These are phyloP conservation scores for Eucriotettix oculatus DNA, from an alignment of 2,888 invertebrate species.

Conservation along the genomic window DNA sequence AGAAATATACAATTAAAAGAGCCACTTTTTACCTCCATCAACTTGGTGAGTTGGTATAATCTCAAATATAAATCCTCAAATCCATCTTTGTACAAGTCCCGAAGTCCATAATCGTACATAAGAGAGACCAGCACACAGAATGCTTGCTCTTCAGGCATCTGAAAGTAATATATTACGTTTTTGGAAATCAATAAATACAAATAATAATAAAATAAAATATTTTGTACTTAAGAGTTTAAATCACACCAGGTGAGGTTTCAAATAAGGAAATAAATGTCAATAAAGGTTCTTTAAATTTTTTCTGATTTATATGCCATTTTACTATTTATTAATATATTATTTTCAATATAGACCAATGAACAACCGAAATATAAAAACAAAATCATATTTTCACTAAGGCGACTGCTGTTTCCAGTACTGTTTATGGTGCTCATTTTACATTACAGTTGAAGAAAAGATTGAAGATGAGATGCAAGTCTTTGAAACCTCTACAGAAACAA, in stretches of 20 bases:
- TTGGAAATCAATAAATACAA: slow-evolving; percentile 4
- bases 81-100: slow-evolving; percentile 91
- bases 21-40: slow-evolving; percentile 55
- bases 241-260: neutral
- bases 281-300: no score
- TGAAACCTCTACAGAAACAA: no score
- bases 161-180: slow-evolving; percentile 15
- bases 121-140: slow-evolving; percentile 91
- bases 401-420: no score
- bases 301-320: no score
- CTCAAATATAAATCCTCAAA: slow-evolving; percentile 92
- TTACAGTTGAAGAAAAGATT: no score
- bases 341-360: neutral
- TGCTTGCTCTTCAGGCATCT: slow-evolving; percentile 99
- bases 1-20: neutral
- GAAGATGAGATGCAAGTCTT: no score
- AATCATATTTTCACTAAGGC: no score
- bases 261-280: no score
- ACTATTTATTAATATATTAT: no score
- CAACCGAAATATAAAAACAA: neutral
- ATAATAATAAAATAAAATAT: neutral
- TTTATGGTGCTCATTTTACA: no score
- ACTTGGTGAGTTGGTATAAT: slow-evolving; percentile 82
- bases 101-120: slow-evolving; percentile 90
- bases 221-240: neutral